Percentiles rank a stretch among this genome's conserved stretches.
Conservation (phyloP, 2,797 vertebrate species). For the Sciaenops ocellatus region DNA sequence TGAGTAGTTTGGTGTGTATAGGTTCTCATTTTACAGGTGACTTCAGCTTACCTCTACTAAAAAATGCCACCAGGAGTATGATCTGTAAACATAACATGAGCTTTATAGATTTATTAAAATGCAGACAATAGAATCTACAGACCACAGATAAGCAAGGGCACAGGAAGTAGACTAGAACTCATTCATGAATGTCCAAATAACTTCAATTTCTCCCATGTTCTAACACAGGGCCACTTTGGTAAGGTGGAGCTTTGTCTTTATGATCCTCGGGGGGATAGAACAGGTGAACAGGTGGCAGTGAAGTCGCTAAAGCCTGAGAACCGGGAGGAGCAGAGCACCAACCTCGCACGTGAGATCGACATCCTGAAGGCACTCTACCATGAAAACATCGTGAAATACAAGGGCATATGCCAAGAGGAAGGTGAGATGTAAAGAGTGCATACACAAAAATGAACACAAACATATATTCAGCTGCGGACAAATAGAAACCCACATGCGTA, state of each 20-base stretch:
- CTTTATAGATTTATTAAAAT: background rate
- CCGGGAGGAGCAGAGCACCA: conserved; percentile 92
- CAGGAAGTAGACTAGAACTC: background rate
- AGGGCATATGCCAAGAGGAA: conserved; percentile 96
- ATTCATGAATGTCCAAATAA: background rate
- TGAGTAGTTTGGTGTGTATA: background rate
- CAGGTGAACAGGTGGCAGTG: conserved; percentile 96
- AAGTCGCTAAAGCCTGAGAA: conserved; percentile 96
- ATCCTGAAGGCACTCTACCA: conserved; percentile 97
- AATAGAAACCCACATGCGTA: background rate
- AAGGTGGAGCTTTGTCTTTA: conserved; percentile 97
- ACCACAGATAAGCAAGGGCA: background rate
- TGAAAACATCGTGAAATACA: conserved; percentile 98
- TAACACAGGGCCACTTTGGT: conserved; percentile 94
- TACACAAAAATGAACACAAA: background rate
- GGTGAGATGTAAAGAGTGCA: conserved; percentile 79
- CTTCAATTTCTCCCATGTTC: background rate
- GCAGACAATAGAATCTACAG: background rate
- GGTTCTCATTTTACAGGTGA: background rate
- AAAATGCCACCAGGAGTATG: background rate
- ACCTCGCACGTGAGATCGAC: conserved; percentile 94
- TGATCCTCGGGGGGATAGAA: conserved; percentile 94
- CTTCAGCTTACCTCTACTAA: background rate
- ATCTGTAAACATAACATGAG: background rate
- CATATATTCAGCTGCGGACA: background rate